phyloP scores from a whole-genome alignment of 2,797 vertebrate species.

The Sciurus vulgaris region DNA sequence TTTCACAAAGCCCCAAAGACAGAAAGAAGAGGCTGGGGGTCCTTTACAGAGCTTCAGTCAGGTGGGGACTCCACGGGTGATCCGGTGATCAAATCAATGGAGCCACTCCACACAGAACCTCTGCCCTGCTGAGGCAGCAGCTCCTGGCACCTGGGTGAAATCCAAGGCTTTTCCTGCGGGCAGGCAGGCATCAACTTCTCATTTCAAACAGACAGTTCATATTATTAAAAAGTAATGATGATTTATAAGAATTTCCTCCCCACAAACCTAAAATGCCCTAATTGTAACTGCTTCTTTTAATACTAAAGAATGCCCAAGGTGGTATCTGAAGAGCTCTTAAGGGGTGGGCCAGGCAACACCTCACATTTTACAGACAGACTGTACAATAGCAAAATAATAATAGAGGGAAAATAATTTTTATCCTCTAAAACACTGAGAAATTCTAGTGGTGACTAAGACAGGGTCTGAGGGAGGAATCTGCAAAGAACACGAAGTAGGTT shows the following conservation, averaged over 20 bases:
- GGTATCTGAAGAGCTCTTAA: background rate
- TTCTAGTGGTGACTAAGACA: background rate
- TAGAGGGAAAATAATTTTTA: background rate
- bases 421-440: background rate
- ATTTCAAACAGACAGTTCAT: background rate
- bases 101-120: background rate
- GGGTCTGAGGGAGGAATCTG: background rate
- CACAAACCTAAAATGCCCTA: background rate
- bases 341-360: background rate
- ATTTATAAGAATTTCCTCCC: background rate
- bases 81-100: background rate
- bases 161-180: background rate
- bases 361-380: background rate
- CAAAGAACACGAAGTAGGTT: background rate
- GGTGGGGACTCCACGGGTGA: background rate
- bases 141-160: background rate
- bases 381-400: background rate
- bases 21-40: background rate
- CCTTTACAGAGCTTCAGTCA: background rate
- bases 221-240: conserved; percentile 6
- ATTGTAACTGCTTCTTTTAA: background rate
- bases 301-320: background rate
- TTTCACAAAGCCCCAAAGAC: background rate
- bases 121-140: background rate
- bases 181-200: background rate